Conservation (phyloP, 2,113 vertebrate genomes). For the Eudorcas thomsonii region DNA sequence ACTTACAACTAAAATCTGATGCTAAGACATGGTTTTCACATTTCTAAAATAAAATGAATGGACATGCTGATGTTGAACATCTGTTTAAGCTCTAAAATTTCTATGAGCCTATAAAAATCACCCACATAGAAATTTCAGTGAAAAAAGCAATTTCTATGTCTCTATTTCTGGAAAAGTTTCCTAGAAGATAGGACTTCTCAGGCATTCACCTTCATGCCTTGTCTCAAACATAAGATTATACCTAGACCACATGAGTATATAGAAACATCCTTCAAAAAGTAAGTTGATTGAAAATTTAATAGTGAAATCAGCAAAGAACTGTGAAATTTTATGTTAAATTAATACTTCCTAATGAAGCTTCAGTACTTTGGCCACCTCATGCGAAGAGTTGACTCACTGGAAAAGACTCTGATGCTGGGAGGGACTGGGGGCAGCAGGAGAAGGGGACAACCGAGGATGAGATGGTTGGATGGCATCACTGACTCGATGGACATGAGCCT, state of each 20-base stretch:
- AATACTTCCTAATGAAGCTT: not conserved
- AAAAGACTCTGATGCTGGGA: no score
- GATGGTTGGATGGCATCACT: no score
- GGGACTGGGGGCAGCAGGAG: no score
- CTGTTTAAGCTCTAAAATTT: slow-evolving; percentile 44
- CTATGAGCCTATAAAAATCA: slow-evolving; percentile 57
- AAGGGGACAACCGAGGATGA: no score
- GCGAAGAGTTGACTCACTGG: no score
- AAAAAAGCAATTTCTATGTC: slow-evolving; percentile 12
- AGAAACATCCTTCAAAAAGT: not conserved
- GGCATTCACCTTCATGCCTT: slow-evolving; percentile 35
- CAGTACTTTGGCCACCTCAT: no score
- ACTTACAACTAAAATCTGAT: slow-evolving; percentile 8
- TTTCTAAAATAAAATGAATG: slow-evolving; percentile 44
- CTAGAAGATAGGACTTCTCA: not conserved
- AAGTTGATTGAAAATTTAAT: not conserved
- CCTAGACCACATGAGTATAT: rapidly evolving
- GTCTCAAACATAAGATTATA: not conserved
- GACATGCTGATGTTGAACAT: not conserved
- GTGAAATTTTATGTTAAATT: not conserved
- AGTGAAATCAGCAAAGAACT: not conserved
- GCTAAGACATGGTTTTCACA: not conserved
- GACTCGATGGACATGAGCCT: no score
- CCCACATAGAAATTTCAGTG: slow-evolving; percentile 48
- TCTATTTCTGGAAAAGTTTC: slow-evolving; percentile 17